A percentile compares a stretch with the other conserved stretches of the same genome.
Evolutionary conservation across 2,113 vertebrate species (phyloP).

Genomic region (Scomber scombrus): DNA sequence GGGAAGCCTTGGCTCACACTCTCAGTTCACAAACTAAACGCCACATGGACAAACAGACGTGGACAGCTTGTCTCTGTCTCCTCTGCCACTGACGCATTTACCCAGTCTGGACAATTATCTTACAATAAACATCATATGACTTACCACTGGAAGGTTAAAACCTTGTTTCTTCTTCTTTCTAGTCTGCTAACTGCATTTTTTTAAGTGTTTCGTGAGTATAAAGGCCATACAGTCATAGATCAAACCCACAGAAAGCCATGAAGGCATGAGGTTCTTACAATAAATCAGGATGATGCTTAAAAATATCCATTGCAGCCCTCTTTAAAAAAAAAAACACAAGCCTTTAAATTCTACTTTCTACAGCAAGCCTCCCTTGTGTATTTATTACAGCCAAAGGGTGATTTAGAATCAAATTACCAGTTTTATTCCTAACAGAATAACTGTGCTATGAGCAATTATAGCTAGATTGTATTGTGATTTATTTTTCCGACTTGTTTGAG

Average conservation of each 20-base stretch:
- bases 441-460: too few relatives aligned
- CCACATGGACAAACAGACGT: constrained; percentile 41
- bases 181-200: not conserved
- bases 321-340: not conserved
- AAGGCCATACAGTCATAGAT: constrained; percentile 16
- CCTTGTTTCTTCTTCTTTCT: not conserved
- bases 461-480: not conserved
- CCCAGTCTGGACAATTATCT: constrained; percentile 35
- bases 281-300: not conserved
- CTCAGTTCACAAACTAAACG: constrained; percentile 39
- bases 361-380: not conserved
- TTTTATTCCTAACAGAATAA: too few relatives aligned
- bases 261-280: not conserved
- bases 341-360: not conserved
- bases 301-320: not conserved
- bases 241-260: not conserved
- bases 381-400: too few relatives aligned
- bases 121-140: constrained; percentile 10
- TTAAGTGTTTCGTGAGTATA: not conserved
- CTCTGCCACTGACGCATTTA: constrained; percentile 6
- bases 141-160: not conserved
- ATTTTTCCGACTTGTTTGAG: not conserved
- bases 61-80: constrained; percentile 37
- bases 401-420: too few relatives aligned
- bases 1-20: constrained; percentile 47